Evolutionary conservation across 2,113 vertebrate species (phyloP).

Genomic region (Coreoperca whiteheadi): DNA sequence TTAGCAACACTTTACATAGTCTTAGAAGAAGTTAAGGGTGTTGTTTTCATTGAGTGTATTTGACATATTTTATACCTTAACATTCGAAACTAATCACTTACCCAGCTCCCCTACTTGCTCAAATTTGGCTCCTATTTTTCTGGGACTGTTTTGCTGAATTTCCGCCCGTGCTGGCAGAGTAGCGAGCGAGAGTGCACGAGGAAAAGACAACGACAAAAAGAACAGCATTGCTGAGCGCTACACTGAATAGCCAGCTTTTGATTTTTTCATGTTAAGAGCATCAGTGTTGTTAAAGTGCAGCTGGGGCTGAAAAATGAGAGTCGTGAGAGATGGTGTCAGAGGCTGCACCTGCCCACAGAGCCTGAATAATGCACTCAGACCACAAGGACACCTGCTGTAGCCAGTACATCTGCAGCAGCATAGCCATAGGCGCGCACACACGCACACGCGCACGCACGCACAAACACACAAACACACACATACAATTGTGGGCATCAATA

Average conservation of each 20-base stretch:
- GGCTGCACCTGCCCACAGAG: conserved; percentile 69
- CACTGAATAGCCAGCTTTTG: conserved; percentile 36
- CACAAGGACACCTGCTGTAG: conserved; percentile 81
- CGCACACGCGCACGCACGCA: conserved; percentile 42
- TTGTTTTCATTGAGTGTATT: conserved; percentile 3
- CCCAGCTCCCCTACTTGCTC: background rate
- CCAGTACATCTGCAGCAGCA: conserved; percentile 66
- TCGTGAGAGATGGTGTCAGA: conserved; percentile 69
- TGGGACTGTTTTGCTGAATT: background rate
- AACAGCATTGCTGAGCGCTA: background rate
- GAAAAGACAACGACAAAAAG: background rate
- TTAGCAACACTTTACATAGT: conserved; percentile 26
- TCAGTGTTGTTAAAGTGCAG: conserved; percentile 64
- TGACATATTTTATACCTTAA: background rate
- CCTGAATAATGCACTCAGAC: conserved; percentile 79
- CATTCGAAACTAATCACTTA: background rate
- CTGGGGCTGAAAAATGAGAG: conserved; percentile 69
- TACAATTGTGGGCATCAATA: background rate
- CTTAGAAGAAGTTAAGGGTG: background rate
- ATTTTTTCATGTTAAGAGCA: conserved; percentile 48
- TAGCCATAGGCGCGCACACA: conserved; percentile 29
- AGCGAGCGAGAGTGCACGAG: background rate
- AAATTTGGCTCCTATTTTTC: conserved; percentile 7
- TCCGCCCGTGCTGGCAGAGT: background rate
- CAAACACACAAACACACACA: conserved; percentile 44